Percentiles rank a stretch among this genome's conserved stretches.
Conservation (phyloP, 2,113 vertebrate genomes). For the Seriola dumerili region DNA sequence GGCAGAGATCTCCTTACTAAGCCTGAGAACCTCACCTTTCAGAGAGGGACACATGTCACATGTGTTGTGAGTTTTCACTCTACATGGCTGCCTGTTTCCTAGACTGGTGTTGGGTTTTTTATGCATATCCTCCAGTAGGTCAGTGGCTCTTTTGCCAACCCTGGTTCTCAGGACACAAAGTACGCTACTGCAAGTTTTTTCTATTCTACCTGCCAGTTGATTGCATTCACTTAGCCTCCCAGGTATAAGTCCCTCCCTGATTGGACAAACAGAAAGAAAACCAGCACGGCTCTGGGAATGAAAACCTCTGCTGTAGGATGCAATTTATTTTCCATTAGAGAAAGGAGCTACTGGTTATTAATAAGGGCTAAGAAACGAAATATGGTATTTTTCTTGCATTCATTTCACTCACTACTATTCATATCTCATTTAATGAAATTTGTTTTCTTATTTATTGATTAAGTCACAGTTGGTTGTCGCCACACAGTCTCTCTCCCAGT, state of each 20-base stretch:
- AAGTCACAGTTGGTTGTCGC: background rate
- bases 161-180: slow-evolving; percentile 7
- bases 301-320: slow-evolving; percentile 30
- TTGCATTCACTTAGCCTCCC: slow-evolving; percentile 23
- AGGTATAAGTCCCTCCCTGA: slow-evolving; percentile 32
- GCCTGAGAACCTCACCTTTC: background rate
- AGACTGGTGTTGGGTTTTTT: background rate
- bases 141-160: background rate
- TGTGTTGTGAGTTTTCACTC: background rate
- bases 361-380: background rate
- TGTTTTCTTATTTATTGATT: background rate
- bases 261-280: slow-evolving; percentile 15
- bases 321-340: slow-evolving; percentile 48
- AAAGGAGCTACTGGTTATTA: slow-evolving; percentile 17
- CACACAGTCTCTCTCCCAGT: background rate
- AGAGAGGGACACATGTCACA: background rate
- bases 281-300: slow-evolving; percentile 15
- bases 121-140: background rate
- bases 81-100: background rate
- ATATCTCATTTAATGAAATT: background rate
- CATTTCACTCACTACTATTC: background rate
- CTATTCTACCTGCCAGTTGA: slow-evolving; percentile 21
- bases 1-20: background rate
- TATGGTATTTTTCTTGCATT: background rate
- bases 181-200: background rate